These are phyloP conservation scores for Lycophotia porphyrea DNA, from an alignment of 2,888 invertebrate genomes.

Conservation along the genomic window DNA sequence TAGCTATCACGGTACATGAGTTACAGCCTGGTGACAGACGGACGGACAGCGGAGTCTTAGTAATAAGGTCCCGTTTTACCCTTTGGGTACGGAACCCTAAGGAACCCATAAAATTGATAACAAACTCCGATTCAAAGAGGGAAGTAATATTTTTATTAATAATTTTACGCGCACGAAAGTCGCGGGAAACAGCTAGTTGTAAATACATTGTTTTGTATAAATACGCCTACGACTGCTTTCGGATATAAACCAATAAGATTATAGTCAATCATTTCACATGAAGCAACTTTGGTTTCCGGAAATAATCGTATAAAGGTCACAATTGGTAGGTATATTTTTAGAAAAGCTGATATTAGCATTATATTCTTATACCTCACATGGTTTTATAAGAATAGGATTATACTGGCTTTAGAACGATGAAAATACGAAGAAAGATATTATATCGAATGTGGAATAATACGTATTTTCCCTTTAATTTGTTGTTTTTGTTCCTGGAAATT, in stretches of 20 bases:
- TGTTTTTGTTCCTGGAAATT: not conserved
- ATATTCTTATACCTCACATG: not conserved
- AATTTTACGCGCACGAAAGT: too few relatives aligned
- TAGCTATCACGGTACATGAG: too few relatives aligned
- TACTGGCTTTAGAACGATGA: not conserved
- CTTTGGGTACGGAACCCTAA: too few relatives aligned
- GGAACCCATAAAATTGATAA: too few relatives aligned
- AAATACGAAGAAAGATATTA: not conserved
- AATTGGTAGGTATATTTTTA: not conserved
- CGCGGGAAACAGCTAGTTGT: not conserved
- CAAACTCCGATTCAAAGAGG: too few relatives aligned
- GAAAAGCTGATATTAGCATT: not conserved
- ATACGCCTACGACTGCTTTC: not conserved
- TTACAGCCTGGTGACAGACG: too few relatives aligned
- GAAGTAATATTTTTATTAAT: too few relatives aligned
- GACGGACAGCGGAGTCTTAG: too few relatives aligned
- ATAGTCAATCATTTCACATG: not conserved
- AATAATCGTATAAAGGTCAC: constrained; percentile 1
- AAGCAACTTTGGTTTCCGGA: not conserved
- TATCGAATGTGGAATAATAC: not conserved
- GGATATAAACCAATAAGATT: too few relatives aligned
- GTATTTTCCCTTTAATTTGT: not conserved
- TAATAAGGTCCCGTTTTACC: too few relatives aligned
- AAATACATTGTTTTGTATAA: not conserved
- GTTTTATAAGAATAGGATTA: not conserved